Conservation (phyloP, 2,888 invertebrate species). For the Bibio marci region DNA sequence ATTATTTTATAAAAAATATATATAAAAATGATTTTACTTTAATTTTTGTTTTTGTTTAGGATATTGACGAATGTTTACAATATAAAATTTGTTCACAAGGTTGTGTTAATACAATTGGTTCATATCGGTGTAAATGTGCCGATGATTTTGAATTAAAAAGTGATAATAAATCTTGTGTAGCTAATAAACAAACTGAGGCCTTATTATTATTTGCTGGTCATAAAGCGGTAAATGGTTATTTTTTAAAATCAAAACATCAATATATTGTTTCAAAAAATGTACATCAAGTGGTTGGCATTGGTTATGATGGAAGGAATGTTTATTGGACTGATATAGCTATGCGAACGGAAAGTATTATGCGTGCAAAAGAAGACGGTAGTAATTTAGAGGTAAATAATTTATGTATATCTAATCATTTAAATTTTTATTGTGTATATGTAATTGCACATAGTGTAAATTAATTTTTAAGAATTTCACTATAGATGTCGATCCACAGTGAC, state of each 20-base stretch:
- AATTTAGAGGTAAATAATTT: constrained; percentile 32
- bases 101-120: constrained; percentile 41
- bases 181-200: constrained; percentile 41
- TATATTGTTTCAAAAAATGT: constrained; percentile 31
- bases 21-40: too few relatives aligned
- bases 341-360: constrained; percentile 53
- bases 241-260: constrained; percentile 34
- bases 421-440: constrained; percentile 3
- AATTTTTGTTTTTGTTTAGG: constrained; percentile 22
- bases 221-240: constrained; percentile 44
- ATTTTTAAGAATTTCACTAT: too few relatives aligned
- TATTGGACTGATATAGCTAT: constrained; percentile 64
- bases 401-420: not conserved
- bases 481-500: too few relatives aligned
- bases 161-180: constrained; percentile 38
- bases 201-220: constrained; percentile 50
- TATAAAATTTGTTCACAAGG: constrained; percentile 51
- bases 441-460: not conserved
- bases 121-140: constrained; percentile 47
- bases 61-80: constrained; percentile 45
- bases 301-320: constrained; percentile 47
- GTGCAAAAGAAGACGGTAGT: constrained; percentile 42
- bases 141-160: constrained; percentile 32
- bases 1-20: too few relatives aligned
- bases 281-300: constrained; percentile 43